phyloP scores from a whole-genome alignment of 2,113 vertebrate genomes.

The Ammospiza caudacuta region DNA sequence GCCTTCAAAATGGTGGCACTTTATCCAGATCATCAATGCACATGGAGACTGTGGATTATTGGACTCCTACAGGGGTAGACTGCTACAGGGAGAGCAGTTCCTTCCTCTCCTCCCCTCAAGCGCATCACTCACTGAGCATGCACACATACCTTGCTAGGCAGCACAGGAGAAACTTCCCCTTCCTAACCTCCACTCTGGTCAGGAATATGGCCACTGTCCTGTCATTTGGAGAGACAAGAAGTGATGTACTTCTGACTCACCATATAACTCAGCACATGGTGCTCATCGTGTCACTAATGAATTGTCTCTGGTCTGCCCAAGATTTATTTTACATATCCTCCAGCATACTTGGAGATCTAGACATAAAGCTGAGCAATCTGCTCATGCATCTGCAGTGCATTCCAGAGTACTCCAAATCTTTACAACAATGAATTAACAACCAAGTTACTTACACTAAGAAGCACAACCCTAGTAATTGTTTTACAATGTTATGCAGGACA shows the following conservation, averaged over 20 bases:
- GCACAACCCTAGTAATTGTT: neutral
- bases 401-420: neutral
- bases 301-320: neutral
- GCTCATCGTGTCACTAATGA: neutral
- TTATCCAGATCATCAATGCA: neutral
- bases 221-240: neutral
- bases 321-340: neutral
- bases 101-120: neutral
- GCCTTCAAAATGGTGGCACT: neutral
- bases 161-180: neutral
- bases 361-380: neutral
- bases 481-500: neutral
- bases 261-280: neutral
- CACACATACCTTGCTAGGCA: no score
- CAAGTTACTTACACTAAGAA: neutral
- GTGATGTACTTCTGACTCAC: neutral
- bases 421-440: neutral
- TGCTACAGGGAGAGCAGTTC: neutral
- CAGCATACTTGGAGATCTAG: neutral
- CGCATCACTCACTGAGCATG: neutral
- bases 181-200: neutral
- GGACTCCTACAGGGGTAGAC: no score
- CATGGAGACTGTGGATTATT: fast-evolving
- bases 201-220: neutral
- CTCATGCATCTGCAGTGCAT: neutral